Conservation (phyloP, 1,140 invertebrate species). For the Drosophila willistoni region DNA sequence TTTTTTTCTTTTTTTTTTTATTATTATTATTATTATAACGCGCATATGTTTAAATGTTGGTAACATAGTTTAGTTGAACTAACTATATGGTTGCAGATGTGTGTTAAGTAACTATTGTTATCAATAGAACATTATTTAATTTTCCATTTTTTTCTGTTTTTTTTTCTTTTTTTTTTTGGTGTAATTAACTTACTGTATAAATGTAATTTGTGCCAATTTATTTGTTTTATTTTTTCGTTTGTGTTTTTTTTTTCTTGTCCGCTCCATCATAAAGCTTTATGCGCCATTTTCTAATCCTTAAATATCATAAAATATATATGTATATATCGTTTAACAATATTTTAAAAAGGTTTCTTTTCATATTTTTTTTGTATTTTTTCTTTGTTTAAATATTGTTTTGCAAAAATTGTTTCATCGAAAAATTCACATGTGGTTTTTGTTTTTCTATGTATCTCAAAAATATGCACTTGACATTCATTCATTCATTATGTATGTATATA, state of each 20-base stretch:
- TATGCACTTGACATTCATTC: conserved; percentile 64
- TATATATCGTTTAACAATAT: conserved; percentile 45
- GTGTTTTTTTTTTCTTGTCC: conserved; percentile 19
- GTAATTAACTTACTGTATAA: conserved; percentile 41
- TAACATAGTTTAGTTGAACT: conserved; percentile 34
- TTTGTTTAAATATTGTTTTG: neutral
- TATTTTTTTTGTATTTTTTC: neutral
- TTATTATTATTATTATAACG: conserved; percentile 31
- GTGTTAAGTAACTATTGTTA: conserved; percentile 12
- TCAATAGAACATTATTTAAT: conserved; percentile 16
- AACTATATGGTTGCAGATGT: conserved; percentile 46
- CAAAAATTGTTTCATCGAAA: conserved; percentile 65
- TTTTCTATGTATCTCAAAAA: conserved; percentile 66
- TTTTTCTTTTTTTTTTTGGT: conserved; percentile 23
- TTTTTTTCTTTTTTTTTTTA: conserved; percentile 20
- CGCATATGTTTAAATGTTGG: conserved; percentile 43
- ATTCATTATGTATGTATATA: conserved; percentile 47
- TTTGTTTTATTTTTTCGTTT: conserved; percentile 28
- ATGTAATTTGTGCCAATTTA: conserved; percentile 48
- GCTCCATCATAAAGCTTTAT: conserved; percentile 57
- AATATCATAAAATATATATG: conserved; percentile 36
- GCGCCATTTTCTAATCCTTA: conserved; percentile 48
- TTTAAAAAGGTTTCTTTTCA: conserved; percentile 29
- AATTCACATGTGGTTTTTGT: conserved; percentile 53
- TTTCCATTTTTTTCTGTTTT: conserved; percentile 5